A percentile compares a stretch with the other conserved stretches of the same genome.
These are phyloP conservation scores for Vulpes vulpes DNA, from an alignment of 2,113 vertebrate species.

Conservation along the genomic window DNA sequence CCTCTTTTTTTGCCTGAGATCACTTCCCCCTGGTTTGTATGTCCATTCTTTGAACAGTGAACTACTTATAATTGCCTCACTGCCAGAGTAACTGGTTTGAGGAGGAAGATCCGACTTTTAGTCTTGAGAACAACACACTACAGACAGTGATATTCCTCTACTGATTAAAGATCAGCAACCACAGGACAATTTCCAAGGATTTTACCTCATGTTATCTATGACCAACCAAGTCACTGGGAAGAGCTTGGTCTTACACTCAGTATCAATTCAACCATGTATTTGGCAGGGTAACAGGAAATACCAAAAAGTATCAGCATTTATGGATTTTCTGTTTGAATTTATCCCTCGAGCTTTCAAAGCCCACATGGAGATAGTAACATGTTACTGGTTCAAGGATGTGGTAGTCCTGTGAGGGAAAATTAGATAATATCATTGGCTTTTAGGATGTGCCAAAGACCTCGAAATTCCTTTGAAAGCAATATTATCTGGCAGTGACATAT, in stretches of 20 bases:
- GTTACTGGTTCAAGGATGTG: not conserved
- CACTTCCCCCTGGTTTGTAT: not conserved
- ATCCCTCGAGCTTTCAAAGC: slow-evolving; percentile 20
- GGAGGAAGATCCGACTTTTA: not conserved
- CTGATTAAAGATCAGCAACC: slow-evolving; percentile 17
- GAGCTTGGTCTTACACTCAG: not conserved
- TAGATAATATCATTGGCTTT: slow-evolving; percentile 8
- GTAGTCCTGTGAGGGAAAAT: not conserved
- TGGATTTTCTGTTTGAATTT: slow-evolving; percentile 18
- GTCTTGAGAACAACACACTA: not conserved
- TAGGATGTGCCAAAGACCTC: not conserved
- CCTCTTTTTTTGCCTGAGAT: not conserved
- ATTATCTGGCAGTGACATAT: not conserved
- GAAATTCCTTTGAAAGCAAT: slow-evolving; percentile 42
- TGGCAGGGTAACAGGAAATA: slow-evolving; percentile 29
- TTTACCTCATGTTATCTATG: slow-evolving; percentile 5
- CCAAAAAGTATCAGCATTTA: not conserved
- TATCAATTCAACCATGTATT: not conserved
- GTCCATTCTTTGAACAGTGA: not conserved
- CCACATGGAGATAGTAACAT: not conserved
- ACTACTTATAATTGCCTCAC: not conserved
- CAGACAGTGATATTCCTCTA: not conserved
- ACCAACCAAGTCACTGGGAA: not conserved
- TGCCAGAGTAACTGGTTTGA: slow-evolving; percentile 27
- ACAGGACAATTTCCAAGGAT: slow-evolving; percentile 33